Percentiles rank a stretch among this genome's conserved stretches.
phyloP scores from a whole-genome alignment of 1,140 invertebrate species.

The Galleria mellonella region DNA sequence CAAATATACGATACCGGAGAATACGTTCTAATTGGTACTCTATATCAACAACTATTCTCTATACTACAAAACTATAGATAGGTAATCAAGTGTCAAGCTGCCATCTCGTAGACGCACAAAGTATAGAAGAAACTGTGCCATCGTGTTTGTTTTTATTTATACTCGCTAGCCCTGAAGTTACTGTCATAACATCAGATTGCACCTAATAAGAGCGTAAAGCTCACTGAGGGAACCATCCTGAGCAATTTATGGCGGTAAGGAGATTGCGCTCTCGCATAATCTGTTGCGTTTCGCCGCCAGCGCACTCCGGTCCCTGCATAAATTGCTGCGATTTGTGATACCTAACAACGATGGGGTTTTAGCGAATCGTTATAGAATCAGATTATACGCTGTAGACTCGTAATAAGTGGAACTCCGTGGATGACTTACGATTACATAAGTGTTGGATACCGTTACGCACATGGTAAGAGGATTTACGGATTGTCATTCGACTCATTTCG shows the following conservation, averaged over 20 bases:
- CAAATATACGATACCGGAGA: too few species aligned
- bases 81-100: too few species aligned
- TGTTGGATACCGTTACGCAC: neutral
- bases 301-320: slow-evolving; percentile 18
- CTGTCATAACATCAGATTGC: slow-evolving; percentile 13
- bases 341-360: slow-evolving; percentile 26
- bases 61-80: too few species aligned
- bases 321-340: slow-evolving; percentile 25
- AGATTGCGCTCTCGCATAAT: slow-evolving; percentile 47
- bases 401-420: slow-evolving; percentile 2
- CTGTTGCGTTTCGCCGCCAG: slow-evolving; percentile 25
- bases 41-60: too few species aligned
- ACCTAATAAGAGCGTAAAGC: slow-evolving; percentile 35
- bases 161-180: neutral
- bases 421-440: neutral
- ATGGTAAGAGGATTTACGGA: neutral
- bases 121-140: too few species aligned
- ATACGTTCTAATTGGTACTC: too few species aligned
- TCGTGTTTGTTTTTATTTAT: too few species aligned
- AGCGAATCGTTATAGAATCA: slow-evolving; percentile 51
- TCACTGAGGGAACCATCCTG: slow-evolving; percentile 24
- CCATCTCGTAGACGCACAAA: too few species aligned
- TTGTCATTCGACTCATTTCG: neutral
- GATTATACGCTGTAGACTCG: slow-evolving; percentile 25
- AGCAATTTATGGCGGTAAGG: slow-evolving; percentile 57